Conservation (phyloP, 2,797 vertebrate species). For the Neosilurus hyrtlii region DNA sequence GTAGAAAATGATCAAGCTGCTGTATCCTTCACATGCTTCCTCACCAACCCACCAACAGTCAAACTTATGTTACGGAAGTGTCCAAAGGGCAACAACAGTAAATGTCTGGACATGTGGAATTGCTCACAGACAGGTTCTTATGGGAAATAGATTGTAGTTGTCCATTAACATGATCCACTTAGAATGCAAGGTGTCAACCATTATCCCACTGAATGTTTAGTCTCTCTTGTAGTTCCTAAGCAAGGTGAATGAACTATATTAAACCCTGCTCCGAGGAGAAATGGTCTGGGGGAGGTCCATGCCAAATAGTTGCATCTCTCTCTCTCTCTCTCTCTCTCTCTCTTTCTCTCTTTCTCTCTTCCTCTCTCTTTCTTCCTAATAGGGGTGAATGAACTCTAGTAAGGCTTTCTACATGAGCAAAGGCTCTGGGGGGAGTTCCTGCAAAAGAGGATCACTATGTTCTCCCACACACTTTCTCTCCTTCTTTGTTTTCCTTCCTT, state of each 20-base stretch:
- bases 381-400: slow-evolving; percentile 22
- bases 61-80: not conserved
- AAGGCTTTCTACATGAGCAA: not conserved
- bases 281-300: slow-evolving; percentile 33
- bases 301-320: slow-evolving; percentile 32
- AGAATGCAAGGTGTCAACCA: not conserved
- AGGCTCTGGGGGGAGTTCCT: not conserved
- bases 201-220: not conserved
- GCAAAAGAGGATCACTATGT: not conserved
- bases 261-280: slow-evolving; percentile 23
- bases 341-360: slow-evolving; percentile 17
- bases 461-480: not conserved
- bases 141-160: not conserved
- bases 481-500: not conserved
- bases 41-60: not conserved
- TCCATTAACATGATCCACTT: no score
- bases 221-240: not conserved
- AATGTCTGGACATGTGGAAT: not conserved
- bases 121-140: not conserved
- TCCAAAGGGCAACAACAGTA: not conserved
- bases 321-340: slow-evolving; percentile 27
- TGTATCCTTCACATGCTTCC: not conserved
- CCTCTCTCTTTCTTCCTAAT: not conserved
- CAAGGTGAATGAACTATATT: slow-evolving; percentile 52
- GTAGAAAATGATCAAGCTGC: not conserved